A percentile compares a stretch with the other conserved stretches of the same genome.
Conservation (phyloP, 2,113 vertebrate species). For the Lucifuga dentata region DNA sequence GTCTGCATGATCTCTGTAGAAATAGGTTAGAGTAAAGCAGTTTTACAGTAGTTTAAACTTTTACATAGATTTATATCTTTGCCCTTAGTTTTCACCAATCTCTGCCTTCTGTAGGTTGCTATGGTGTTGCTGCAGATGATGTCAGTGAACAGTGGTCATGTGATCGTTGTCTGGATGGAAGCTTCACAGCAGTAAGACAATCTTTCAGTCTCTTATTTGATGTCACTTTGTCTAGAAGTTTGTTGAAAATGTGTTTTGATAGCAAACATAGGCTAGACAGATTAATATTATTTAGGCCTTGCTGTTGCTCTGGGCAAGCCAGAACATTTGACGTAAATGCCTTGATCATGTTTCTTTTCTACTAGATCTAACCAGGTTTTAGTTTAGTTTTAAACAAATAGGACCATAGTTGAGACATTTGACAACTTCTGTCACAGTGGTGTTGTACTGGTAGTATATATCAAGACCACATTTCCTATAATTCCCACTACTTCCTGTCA, state of each 20-base stretch:
- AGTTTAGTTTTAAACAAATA: too few relatives aligned
- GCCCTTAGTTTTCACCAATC: slow-evolving; percentile 1
- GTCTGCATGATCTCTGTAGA: background rate
- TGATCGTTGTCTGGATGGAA: slow-evolving; percentile 89
- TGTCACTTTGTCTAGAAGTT: too few relatives aligned
- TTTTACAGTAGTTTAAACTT: background rate
- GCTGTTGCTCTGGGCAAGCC: too few relatives aligned
- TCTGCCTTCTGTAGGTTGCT: slow-evolving; percentile 87
- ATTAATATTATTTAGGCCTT: too few relatives aligned
- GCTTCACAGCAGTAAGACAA: slow-evolving; percentile 90
- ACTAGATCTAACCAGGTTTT: too few relatives aligned
- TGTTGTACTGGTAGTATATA: background rate
- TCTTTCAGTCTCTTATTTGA: background rate
- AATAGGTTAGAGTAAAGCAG: background rate
- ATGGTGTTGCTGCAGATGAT: slow-evolving; percentile 89
- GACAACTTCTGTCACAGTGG: too few relatives aligned
- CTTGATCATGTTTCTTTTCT: too few relatives aligned
- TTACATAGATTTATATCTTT: background rate
- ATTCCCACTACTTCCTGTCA: background rate
- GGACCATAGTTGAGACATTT: background rate
- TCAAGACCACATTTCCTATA: background rate
- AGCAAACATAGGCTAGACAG: too few relatives aligned
- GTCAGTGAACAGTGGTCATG: slow-evolving; percentile 89
- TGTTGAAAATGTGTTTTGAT: too few relatives aligned
- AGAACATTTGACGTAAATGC: too few relatives aligned